Evolutionary conservation across 30 jellyfish, hydroid and myxozoan genomes (phyloP), one percentile per base, ranked within the genome.

Genomic region (Chironex yamaguchii): DNA sequence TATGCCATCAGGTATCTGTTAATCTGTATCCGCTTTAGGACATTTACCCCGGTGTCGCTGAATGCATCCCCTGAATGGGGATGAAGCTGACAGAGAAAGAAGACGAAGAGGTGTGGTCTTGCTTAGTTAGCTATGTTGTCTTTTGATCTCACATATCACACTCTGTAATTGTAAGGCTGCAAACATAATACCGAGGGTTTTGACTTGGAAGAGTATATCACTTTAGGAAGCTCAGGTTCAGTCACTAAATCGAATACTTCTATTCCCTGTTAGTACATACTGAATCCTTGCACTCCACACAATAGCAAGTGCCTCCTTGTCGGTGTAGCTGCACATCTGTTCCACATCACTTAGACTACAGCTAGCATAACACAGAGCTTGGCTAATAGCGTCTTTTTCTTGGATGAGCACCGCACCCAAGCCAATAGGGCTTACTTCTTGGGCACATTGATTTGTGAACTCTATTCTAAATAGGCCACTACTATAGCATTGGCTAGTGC

Each of bases 351-450:
- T 62, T 1, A 82, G 30, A 67, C 84, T 14, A 2, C 88, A 54
- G 63, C 92, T 76, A 1, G 88, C 92, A 64, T 87, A 78, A 6
- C 86, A 42, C 23, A 87, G 21, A 0, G 77, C 92, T 26, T 68
- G 82, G 42, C 9, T 27, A 34, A 67, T 77, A 2, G 29, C 21
- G 29, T n/a, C 28, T 33, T 63, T 73, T 11, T 3, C 2, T 76
- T 87, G 82, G 11, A 81, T 76, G 12, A 87, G 83, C 23, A 76
- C 92, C 48, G 81, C 83, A 9, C 96, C 96, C 13, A 87, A 53
- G 27, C 90, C 96, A 21, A 76, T 17, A 32, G 49, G 85, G 21
- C 51, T 21, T 90, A 85, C 49, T 87, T 91, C 1, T 79, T 63
- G 17, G 17, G 13, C 58, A 42, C 17, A 42, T 17, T 42, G 58